Conservation (phyloP, 2,888 invertebrate genomes). For the Hirtodrosophila confusa region DNA sequence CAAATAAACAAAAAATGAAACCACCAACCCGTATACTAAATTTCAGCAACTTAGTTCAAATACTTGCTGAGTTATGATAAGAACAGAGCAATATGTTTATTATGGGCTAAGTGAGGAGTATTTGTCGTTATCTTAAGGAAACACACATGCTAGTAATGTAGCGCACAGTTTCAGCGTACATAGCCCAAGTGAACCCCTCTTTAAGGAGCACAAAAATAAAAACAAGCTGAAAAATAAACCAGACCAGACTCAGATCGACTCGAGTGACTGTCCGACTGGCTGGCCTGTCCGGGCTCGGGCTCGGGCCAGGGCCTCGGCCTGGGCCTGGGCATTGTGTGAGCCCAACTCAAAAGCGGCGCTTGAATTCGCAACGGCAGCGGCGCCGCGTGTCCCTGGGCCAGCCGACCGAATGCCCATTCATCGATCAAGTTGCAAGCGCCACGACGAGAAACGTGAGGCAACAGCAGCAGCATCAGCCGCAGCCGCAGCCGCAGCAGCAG, state of each 20-base stretch:
- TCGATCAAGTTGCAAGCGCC: conserved; percentile 79
- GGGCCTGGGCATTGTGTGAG: conserved; percentile 63
- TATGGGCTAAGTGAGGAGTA: too few species aligned
- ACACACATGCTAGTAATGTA: conserved; percentile 21
- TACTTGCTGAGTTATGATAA: too few species aligned
- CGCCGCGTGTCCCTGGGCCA: conserved; percentile 59
- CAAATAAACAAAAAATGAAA: too few species aligned
- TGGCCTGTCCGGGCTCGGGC: conserved; percentile 25
- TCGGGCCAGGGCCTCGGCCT: conserved; percentile 17
- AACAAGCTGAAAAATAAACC: conserved; percentile 23
- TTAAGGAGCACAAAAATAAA: conserved; percentile 6
- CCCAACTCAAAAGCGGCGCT: conserved; percentile 76
- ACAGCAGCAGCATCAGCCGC: conserved; percentile 20
- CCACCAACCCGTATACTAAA: too few species aligned
- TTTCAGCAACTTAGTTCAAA: too few species aligned
- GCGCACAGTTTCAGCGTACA: conserved; percentile 35
- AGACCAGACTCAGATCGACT: conserved; percentile 25
- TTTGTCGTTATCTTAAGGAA: too few species aligned
- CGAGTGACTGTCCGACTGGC: conserved; percentile 28
- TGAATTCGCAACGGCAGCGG: conserved; percentile 78
- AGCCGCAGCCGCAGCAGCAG: not conserved
- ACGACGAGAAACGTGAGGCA: conserved; percentile 73
- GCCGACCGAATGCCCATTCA: conserved; percentile 69
- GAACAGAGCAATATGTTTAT: too few species aligned
- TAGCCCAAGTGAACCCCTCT: conserved; percentile 33